phyloP scores from a whole-genome alignment of 2,888 invertebrate genomes.

The Timema cristinae region DNA sequence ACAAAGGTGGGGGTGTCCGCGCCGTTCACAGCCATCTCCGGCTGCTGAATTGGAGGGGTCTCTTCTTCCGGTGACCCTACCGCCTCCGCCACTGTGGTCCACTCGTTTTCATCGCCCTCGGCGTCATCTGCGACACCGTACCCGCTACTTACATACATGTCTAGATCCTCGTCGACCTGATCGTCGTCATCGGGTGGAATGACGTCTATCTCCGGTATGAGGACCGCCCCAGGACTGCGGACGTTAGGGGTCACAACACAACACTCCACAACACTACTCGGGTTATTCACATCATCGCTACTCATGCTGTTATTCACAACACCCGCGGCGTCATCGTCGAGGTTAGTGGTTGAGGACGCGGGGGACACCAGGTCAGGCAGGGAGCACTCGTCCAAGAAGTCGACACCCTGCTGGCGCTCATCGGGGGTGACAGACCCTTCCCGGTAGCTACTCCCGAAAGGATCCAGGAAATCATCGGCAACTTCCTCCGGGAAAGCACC shows the following conservation, averaged over 20 bases:
- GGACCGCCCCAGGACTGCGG: background rate
- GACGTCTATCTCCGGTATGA: slow-evolving; percentile 23
- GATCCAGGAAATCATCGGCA: too few species aligned
- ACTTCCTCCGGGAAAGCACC: too few species aligned
- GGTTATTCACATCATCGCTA: slow-evolving; percentile 8
- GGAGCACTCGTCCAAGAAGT: too few species aligned
- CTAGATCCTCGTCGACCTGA: slow-evolving; percentile 5
- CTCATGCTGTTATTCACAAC: slow-evolving; percentile 5
- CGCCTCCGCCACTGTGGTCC: slow-evolving; percentile 13
- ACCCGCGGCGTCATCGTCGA: background rate
- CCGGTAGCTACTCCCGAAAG: too few species aligned
- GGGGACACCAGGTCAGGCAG: too few species aligned
- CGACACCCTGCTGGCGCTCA: too few species aligned
- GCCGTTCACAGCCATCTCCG: too few species aligned
- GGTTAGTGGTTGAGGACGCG: too few species aligned
- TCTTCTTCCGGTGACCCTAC: background rate
- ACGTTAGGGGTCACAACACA: slow-evolving; percentile 3
- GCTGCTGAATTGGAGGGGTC: background rate
- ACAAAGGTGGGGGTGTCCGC: too few species aligned
- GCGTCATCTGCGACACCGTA: background rate
- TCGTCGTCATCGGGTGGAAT: slow-evolving; percentile 24
- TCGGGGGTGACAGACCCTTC: too few species aligned
- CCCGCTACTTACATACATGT: slow-evolving; percentile 7
- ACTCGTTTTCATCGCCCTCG: slow-evolving; percentile 10
- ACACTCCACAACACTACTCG: slow-evolving; percentile 13